Evolutionary conservation across 2,113 vertebrate species (phyloP).

Genomic region (Phainopepla nitens): DNA sequence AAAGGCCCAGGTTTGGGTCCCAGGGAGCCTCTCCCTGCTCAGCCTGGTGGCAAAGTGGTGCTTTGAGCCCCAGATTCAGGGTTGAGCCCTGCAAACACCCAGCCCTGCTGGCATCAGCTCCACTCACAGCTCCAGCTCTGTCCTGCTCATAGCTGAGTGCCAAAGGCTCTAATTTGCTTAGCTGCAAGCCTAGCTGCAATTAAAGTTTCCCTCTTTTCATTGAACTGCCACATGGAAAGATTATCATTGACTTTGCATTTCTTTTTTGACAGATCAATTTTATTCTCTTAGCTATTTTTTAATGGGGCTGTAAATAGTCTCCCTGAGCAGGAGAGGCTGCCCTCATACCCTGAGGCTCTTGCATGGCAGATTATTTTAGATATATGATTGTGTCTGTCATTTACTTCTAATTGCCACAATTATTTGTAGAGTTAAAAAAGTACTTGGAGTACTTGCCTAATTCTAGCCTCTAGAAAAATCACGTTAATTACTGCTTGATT

Average conservation of each 20-base stretch:
- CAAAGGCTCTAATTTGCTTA: slow-evolving; percentile 19
- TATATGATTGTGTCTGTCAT: slow-evolving; percentile 12
- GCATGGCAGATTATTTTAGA: slow-evolving; percentile 6
- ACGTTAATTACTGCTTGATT: slow-evolving; percentile 55
- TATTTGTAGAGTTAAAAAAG: slow-evolving; percentile 48
- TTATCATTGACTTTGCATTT: slow-evolving; percentile 22
- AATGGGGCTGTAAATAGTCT: slow-evolving; percentile 37
- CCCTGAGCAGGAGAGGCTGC: neutral
- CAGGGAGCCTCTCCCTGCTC: neutral
- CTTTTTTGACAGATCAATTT: slow-evolving; percentile 35
- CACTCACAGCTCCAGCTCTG: neutral
- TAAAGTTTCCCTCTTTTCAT: slow-evolving; percentile 31
- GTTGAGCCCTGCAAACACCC: neutral
- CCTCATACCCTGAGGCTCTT: neutral
- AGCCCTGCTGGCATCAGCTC: neutral
- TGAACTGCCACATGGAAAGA: slow-evolving; percentile 9
- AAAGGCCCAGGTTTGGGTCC: neutral
- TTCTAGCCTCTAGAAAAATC: slow-evolving; percentile 57
- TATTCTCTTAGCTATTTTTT: slow-evolving; percentile 18
- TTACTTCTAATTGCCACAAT: slow-evolving; percentile 54
- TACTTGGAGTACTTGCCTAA: slow-evolving; percentile 36
- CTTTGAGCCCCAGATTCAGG: neutral
- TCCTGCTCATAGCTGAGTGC: neutral
- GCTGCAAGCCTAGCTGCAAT: neutral
- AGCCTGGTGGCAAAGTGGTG: neutral